These are phyloP conservation scores for Lutraria lutraria DNA, from an alignment of 2,888 invertebrate species.

Conservation along the genomic window DNA sequence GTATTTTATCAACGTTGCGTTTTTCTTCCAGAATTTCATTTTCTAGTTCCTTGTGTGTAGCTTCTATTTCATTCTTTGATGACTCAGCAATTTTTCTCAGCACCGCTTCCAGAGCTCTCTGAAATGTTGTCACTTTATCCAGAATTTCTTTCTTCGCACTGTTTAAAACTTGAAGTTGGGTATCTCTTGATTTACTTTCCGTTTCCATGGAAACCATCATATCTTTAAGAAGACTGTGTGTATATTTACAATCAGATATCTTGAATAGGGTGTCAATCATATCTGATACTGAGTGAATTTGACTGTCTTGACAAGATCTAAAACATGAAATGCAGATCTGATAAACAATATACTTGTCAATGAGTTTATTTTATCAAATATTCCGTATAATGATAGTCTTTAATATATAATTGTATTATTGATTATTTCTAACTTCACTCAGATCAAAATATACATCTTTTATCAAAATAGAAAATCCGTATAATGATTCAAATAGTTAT, in stretches of 20 bases:
- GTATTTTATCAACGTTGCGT: neutral
- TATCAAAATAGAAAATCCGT: no score
- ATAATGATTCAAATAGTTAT: no score
- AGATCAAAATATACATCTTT: no score
- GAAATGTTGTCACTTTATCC: neutral
- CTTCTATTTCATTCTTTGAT: neutral
- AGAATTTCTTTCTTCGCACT: neutral
- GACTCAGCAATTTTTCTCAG: neutral
- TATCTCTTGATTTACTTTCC: neutral
- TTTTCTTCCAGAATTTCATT: neutral
- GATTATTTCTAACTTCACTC: no score
- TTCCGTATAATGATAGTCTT: no score
- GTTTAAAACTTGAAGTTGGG: neutral
- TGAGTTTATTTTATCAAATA: no score
- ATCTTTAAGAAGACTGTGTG: neutral
- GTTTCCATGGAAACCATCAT: slow-evolving; percentile 19
- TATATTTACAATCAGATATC: neutral
- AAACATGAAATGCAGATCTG: neutral
- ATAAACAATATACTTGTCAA: no score
- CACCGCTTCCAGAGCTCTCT: neutral
- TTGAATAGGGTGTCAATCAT: slow-evolving; percentile 20
- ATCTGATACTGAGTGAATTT: slow-evolving; percentile 16
- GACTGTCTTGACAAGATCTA: neutral
- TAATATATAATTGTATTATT: no score
- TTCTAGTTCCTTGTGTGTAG: neutral